Percentiles rank a stretch among this genome's conserved stretches.
These are phyloP conservation scores for Chrosomus eos DNA, from an alignment of 2,797 vertebrate genomes.

Conservation along the genomic window DNA sequence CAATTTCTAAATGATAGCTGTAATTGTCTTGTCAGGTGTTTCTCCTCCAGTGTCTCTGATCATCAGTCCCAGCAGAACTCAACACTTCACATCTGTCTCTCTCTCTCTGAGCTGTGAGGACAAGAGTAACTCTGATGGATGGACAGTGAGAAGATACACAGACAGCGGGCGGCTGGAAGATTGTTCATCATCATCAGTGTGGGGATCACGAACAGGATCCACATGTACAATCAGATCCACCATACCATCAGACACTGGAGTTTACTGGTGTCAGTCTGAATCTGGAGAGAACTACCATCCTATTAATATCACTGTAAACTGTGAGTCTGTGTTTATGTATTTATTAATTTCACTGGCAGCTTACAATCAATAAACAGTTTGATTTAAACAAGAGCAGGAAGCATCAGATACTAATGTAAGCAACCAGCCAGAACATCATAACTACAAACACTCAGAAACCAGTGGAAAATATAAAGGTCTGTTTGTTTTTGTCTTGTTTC, in stretches of 20 bases:
- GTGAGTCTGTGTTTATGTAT: conserved; percentile 8
- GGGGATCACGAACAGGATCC: conserved; percentile 4
- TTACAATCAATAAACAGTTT: neutral
- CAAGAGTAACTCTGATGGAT: neutral
- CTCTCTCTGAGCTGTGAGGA: conserved; percentile 25
- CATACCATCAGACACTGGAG: neutral
- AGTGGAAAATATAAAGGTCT: neutral
- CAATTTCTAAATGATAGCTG: fast-evolving
- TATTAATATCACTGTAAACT: conserved; percentile 17
- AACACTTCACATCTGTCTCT: conserved; percentile 12
- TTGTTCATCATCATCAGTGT: conserved; percentile 21
- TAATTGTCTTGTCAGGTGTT: neutral
- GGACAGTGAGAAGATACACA: conserved; percentile 28
- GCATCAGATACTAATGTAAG: neutral
- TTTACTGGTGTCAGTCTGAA: conserved; percentile 26
- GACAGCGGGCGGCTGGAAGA: fast-evolving
- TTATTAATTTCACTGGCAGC: neutral
- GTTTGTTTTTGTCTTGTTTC: neutral
- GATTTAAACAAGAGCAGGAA: neutral
- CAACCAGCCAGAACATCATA: neutral
- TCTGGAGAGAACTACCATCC: conserved; percentile 7
- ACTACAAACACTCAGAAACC: neutral
- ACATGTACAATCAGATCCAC: neutral
- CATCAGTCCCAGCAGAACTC: conserved; percentile 8
- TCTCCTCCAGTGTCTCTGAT: conserved; percentile 20